Conservation (phyloP, 2,888 invertebrate genomes). For the Nematopogon swammerdamellus region DNA sequence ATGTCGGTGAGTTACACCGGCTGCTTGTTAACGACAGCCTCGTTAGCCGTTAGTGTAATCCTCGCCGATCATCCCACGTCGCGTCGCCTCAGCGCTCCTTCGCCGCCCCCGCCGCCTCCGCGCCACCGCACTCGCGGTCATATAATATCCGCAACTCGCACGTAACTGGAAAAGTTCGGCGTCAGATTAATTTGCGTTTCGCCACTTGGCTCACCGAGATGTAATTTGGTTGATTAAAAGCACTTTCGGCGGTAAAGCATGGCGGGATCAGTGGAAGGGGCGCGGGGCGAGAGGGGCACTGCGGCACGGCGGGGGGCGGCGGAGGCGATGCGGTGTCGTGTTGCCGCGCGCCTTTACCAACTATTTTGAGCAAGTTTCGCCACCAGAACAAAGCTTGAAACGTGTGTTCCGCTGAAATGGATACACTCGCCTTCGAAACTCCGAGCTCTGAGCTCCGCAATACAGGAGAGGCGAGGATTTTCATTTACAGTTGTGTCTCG, state of each 20-base stretch:
- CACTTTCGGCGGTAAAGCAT: not conserved
- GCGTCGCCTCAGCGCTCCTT: too few species aligned
- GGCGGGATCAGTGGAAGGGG: too few species aligned
- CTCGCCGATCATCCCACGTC: not conserved
- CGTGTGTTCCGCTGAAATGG: not conserved
- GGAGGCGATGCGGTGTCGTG: too few species aligned
- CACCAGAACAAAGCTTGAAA: not conserved
- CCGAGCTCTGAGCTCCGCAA: not conserved
- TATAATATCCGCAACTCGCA: not conserved
- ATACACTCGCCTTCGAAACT: not conserved
- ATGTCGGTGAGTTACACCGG: too few species aligned
- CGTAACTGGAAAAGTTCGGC: slow-evolving; percentile 4
- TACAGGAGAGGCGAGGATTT: too few species aligned
- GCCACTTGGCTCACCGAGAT: slow-evolving; percentile 2
- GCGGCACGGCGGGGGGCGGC: too few species aligned
- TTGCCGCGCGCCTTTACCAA: too few species aligned
- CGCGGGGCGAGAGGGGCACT: too few species aligned
- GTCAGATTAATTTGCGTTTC: slow-evolving; percentile 5
- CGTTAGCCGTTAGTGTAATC: not conserved
- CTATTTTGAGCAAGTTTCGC: not conserved
- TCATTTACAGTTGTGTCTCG: too few species aligned
- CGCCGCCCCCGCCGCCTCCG: too few species aligned
- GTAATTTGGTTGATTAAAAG: slow-evolving; percentile 4
- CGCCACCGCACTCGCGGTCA: not conserved
- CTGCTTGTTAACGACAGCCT: too few species aligned